These are phyloP conservation scores for Tympanuchus pallidicinctus DNA, from an alignment of 2,113 vertebrate species.

Conservation along the genomic window DNA sequence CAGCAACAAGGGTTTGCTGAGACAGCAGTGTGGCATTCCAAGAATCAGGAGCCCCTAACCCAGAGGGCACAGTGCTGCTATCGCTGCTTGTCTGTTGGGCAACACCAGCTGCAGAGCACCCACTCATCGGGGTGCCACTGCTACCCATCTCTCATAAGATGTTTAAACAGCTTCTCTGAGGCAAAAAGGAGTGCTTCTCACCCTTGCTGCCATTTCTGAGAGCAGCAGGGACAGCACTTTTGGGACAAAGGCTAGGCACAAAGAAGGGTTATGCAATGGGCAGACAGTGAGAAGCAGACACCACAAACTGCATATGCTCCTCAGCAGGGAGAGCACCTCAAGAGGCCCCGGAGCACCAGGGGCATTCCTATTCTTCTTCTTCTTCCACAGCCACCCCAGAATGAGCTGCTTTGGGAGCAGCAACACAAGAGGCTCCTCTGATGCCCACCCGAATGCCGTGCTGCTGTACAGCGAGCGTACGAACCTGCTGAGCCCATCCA, in stretches of 20 bases:
- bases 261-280: neutral
- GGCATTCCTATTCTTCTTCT: neutral
- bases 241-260: neutral
- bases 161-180: neutral
- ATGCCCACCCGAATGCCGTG: no score
- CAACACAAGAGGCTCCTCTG: neutral
- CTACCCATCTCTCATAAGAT: neutral
- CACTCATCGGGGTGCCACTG: neutral
- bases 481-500: no score
- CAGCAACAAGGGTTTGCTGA: neutral
- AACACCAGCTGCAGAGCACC: neutral
- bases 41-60: neutral
- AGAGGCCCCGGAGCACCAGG: neutral
- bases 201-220: neutral
- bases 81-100: accelerated
- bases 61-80: neutral
- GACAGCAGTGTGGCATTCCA: neutral
- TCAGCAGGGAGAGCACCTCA: neutral
- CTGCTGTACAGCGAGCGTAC: no score
- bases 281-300: accelerated
- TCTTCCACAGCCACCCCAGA: neutral
- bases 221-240: accelerated
- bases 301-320: neutral
- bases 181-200: neutral
- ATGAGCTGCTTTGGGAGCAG: neutral